A percentile compares a stretch with the other conserved stretches of the same genome.
phyloP scores from a whole-genome alignment of 2,797 vertebrate species.

The Thaleichthys pacificus region DNA sequence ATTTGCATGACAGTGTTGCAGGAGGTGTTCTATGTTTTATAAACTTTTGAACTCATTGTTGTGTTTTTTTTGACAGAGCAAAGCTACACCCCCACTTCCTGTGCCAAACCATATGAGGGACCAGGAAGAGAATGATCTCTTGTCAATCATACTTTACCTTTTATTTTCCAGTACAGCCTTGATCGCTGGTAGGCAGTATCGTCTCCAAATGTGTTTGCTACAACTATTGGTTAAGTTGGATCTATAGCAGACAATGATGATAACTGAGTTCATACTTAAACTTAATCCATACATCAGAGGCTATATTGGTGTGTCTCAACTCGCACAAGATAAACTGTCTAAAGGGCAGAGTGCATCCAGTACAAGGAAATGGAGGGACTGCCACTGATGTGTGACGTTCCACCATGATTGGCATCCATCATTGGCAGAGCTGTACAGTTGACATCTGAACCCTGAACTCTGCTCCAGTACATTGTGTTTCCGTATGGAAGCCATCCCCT shows the following conservation, averaged over 20 bases:
- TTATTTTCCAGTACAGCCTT: not conserved
- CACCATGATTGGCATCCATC: constrained; percentile 35
- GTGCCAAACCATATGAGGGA: constrained; percentile 31
- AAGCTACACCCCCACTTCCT: constrained; percentile 56
- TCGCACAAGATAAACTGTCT: not conserved
- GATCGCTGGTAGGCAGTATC: not conserved
- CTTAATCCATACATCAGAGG: not conserved
- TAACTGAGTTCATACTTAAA: no score
- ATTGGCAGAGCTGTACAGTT: constrained; percentile 52
- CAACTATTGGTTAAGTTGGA: not conserved
- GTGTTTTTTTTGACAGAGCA: constrained; percentile 68
- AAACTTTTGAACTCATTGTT: constrained; percentile 64
- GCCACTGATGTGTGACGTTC: constrained; percentile 49
- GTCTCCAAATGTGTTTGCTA: not conserved
- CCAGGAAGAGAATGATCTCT: not conserved
- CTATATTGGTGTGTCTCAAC: not conserved
- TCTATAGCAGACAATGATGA: not conserved
- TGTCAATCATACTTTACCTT: not conserved
- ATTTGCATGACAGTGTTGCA: constrained; percentile 79
- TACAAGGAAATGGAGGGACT: constrained; percentile 55
- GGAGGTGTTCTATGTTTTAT: constrained; percentile 79
- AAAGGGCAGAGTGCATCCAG: constrained; percentile 4
- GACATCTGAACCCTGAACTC: constrained; percentile 41
- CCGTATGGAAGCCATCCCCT: constrained; percentile 54
- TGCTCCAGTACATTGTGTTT: constrained; percentile 44